phyloP scores from a whole-genome alignment of 2,113 vertebrate species.

The Anoura caudifer region DNA sequence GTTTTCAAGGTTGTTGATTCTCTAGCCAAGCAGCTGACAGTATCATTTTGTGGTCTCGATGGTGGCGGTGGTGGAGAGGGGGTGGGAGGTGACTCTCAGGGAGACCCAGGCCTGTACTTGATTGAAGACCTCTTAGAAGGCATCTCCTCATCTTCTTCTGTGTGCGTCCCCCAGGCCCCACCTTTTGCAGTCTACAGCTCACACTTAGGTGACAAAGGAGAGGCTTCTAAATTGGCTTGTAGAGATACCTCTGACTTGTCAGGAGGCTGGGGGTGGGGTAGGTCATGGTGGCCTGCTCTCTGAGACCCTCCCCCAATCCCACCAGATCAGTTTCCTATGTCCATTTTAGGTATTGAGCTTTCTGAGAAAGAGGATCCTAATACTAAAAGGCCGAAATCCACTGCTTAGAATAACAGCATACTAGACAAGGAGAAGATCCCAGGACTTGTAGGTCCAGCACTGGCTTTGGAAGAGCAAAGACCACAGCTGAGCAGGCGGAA shows the following conservation, averaged over 20 bases:
- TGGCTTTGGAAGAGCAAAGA: background rate
- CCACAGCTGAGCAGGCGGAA: background rate
- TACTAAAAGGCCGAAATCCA: background rate
- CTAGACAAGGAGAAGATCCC: background rate
- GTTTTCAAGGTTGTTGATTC: background rate
- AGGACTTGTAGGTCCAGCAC: background rate
- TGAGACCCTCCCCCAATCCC: background rate
- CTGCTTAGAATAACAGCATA: background rate
- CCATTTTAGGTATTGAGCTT: background rate
- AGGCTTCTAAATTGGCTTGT: background rate
- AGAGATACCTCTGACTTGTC: background rate
- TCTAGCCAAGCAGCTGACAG: background rate
- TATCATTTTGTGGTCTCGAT: background rate
- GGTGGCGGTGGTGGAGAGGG: background rate
- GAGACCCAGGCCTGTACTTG: background rate
- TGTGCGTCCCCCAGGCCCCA: rapidly evolving
- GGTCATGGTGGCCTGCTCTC: background rate
- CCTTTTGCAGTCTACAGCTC: background rate
- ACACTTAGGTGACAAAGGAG: background rate
- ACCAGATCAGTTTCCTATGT: background rate
- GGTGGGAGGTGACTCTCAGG: background rate
- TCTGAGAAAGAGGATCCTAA: background rate
- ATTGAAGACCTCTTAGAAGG: background rate
- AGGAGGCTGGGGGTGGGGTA: background rate
- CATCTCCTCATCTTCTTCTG: background rate